These are phyloP conservation scores for Heterocephalus glaber DNA, from an alignment of 2,113 vertebrate genomes.

Conservation along the genomic window DNA sequence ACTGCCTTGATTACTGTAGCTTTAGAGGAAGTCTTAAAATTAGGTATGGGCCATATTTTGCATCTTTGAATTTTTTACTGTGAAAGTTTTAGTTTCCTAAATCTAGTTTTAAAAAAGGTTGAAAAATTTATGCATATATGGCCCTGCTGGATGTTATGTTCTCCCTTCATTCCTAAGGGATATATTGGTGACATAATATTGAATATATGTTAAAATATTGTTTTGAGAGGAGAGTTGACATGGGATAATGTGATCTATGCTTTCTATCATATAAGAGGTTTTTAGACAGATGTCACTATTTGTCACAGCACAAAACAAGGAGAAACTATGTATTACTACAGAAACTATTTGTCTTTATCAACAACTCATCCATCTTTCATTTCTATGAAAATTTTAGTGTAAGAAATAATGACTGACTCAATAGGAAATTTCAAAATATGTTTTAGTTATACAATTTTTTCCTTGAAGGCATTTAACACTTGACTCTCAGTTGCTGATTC, in stretches of 20 bases:
- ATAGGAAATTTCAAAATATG: constrained; percentile 58
- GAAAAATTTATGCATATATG: constrained; percentile 49
- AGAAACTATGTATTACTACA: constrained; percentile 59
- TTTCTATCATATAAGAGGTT: constrained; percentile 71
- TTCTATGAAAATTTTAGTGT: constrained; percentile 65
- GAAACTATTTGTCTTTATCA: constrained; percentile 65
- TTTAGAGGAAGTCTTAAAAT: no score
- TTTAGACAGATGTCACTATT: constrained; percentile 73
- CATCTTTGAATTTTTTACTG: not conserved
- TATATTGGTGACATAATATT: constrained; percentile 57
- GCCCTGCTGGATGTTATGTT: constrained; percentile 3
- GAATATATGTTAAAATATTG: constrained; percentile 69
- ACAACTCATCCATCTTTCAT: constrained; percentile 73
- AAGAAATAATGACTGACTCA: constrained; percentile 67
- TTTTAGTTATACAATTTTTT: constrained; percentile 62
- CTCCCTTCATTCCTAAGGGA: constrained; percentile 59
- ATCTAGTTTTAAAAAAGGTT: constrained; percentile 51
- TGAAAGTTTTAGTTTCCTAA: constrained; percentile 4
- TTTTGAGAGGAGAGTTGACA: constrained; percentile 73
- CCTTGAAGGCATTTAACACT: constrained; percentile 38
- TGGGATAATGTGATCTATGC: constrained; percentile 80
- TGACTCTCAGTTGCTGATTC: constrained; percentile 61
- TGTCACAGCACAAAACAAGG: constrained; percentile 77
- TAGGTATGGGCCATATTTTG: no score
- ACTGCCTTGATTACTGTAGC: no score